Conservation (phyloP, 2,797 vertebrate genomes). For the Periparus ater region DNA sequence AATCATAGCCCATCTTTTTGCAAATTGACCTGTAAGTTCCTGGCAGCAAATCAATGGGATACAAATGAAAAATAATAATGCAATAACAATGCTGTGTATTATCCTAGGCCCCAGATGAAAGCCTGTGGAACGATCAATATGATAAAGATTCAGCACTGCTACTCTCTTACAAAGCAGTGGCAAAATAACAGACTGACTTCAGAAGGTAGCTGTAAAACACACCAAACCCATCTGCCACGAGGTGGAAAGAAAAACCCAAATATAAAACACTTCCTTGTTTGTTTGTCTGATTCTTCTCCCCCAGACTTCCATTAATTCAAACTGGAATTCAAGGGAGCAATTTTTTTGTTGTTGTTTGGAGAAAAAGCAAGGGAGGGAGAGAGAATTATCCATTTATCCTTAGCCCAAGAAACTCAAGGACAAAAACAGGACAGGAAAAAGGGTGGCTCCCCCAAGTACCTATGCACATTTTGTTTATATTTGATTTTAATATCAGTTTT, state of each 20-base stretch:
- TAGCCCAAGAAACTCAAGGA: background rate
- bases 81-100: constrained; percentile 61
- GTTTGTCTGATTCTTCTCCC: background rate
- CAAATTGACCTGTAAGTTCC: constrained; percentile 69
- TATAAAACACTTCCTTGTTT: background rate
- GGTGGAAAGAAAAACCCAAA: background rate
- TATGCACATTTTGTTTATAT: fast-evolving
- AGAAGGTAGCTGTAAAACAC: constrained; percentile 13
- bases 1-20: constrained; percentile 57
- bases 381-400: background rate
- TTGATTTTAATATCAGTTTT: background rate
- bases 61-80: constrained; percentile 75
- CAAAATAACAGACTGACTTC: constrained; percentile 15
- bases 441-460: background rate
- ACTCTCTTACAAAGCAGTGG: constrained; percentile 20
- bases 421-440: background rate
- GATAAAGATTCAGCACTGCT: constrained; percentile 34
- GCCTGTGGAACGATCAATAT: constrained; percentile 36
- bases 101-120: constrained; percentile 44
- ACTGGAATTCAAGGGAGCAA: background rate
- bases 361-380: background rate
- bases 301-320: background rate
- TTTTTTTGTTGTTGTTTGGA: background rate
- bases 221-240: background rate
- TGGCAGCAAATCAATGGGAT: constrained; percentile 70